These are phyloP conservation scores for Sturmia bella DNA, from an alignment of 2,888 invertebrate genomes.

Conservation along the genomic window DNA sequence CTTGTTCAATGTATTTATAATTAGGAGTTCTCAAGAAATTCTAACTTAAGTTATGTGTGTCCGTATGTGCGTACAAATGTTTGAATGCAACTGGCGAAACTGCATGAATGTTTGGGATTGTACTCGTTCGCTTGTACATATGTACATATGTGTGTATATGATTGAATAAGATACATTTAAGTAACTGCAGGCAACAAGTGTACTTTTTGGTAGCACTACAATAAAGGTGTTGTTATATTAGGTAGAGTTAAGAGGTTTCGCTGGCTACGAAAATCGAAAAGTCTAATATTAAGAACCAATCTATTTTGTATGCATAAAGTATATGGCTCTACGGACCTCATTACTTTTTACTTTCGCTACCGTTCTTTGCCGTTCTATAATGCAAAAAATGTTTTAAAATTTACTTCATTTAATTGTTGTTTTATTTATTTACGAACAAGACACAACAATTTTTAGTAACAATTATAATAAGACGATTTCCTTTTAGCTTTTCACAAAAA, in stretches of 20 bases:
- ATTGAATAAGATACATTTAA: slow-evolving; percentile 33
- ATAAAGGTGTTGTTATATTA: neutral
- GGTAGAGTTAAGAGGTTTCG: neutral
- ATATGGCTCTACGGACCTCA: no score
- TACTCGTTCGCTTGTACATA: neutral
- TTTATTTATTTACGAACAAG: no score
- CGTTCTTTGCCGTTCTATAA: no score
- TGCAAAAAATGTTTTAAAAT: no score
- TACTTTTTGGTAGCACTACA: slow-evolving; percentile 33
- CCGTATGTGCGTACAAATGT: slow-evolving; percentile 27
- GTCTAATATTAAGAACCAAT: no score
- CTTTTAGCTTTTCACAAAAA: no score
- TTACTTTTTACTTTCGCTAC: no score
- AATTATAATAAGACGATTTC: no score
- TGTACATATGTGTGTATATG: slow-evolving; percentile 8
- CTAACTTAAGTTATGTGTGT: slow-evolving; percentile 70
- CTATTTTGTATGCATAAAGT: no score
- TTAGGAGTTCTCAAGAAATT: slow-evolving; percentile 74
- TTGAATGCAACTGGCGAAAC: neutral
- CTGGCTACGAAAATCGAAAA: no score
- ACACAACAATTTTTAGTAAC: no score
- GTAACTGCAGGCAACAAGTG: slow-evolving; percentile 46
- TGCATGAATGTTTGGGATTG: slow-evolving; percentile 33
- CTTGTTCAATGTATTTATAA: slow-evolving; percentile 74
- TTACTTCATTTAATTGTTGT: no score